Conservation (phyloP, 1,140 invertebrate genomes). For the Coenobita brevimanus region DNA sequence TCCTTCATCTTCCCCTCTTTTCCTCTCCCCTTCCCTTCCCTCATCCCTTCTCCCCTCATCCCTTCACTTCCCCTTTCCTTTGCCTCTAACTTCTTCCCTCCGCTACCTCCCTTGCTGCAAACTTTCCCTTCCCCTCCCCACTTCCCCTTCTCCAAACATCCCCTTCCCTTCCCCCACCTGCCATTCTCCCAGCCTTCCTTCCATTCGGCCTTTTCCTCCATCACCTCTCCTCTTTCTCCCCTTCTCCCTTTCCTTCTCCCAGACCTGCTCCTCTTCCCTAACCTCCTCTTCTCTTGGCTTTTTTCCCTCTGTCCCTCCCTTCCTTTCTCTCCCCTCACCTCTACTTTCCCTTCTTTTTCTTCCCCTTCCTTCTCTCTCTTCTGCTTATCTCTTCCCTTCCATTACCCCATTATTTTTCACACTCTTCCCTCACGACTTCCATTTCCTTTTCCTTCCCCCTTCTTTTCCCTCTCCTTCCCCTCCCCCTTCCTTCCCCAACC, state of each 20-base stretch:
- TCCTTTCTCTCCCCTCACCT: not conserved
- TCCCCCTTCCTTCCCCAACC: not conserved
- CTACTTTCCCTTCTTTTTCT: not conserved
- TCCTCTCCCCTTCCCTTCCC: not conserved
- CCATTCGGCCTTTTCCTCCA: not conserved
- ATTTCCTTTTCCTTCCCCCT: too few species aligned
- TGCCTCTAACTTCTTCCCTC: not conserved
- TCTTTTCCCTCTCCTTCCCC: not conserved
- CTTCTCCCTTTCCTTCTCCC: not conserved
- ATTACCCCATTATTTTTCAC: not conserved
- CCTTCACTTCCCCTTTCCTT: not conserved
- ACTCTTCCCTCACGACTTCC: too few species aligned
- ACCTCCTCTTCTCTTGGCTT: not conserved
- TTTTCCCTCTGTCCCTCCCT: too few species aligned
- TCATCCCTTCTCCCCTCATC: not conserved
- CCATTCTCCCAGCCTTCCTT: too few species aligned
- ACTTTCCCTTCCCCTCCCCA: too few species aligned
- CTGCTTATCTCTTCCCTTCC: not conserved
- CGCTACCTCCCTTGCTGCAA: too few species aligned
- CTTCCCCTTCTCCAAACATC: too few species aligned
- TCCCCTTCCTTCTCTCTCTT: not conserved
- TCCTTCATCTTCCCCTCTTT: not conserved
- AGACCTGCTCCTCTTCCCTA: not conserved
- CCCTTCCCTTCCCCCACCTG: too few species aligned
- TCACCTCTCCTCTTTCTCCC: not conserved